phyloP scores from a whole-genome alignment of 2,797 vertebrate species.

The Pogoniulus pusillus region DNA sequence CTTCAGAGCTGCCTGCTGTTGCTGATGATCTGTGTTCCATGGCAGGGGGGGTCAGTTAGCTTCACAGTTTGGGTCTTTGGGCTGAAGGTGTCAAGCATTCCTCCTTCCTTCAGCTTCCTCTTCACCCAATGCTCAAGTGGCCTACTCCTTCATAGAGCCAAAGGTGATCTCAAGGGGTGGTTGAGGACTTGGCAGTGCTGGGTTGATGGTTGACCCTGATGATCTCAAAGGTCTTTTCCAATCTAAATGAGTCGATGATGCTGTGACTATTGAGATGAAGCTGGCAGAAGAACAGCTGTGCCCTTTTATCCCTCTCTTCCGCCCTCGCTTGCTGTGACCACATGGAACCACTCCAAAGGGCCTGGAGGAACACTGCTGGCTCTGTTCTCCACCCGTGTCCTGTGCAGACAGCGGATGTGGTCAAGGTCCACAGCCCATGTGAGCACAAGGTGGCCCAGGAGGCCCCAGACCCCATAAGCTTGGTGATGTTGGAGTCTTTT shows the following conservation, averaged over 20 bases:
- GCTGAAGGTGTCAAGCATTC: not conserved
- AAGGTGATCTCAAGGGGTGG: fast-evolving
- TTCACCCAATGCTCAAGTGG: fast-evolving
- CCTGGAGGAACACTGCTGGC: not conserved
- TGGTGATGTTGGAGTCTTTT: too few species aligned
- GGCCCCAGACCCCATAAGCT: not conserved
- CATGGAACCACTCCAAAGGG: not conserved
- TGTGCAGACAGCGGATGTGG: not conserved
- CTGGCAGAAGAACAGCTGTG: not conserved
- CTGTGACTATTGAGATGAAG: not conserved
- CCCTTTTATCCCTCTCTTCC: not conserved
- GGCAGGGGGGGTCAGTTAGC: not conserved
- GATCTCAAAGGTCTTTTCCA: not conserved
- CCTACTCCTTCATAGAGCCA: fast-evolving
- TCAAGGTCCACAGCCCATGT: not conserved
- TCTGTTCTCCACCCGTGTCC: not conserved
- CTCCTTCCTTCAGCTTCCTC: not conserved
- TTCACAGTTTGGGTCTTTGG: fast-evolving
- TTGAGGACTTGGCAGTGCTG: not conserved
- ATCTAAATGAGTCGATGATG: not conserved
- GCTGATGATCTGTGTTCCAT: not conserved
- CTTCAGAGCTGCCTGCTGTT: not conserved
- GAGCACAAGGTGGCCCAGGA: not conserved
- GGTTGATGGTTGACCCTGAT: not conserved
- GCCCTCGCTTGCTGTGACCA: fast-evolving